Conservation (phyloP, 2,797 vertebrate species). For the Smutsia temminckii region DNA sequence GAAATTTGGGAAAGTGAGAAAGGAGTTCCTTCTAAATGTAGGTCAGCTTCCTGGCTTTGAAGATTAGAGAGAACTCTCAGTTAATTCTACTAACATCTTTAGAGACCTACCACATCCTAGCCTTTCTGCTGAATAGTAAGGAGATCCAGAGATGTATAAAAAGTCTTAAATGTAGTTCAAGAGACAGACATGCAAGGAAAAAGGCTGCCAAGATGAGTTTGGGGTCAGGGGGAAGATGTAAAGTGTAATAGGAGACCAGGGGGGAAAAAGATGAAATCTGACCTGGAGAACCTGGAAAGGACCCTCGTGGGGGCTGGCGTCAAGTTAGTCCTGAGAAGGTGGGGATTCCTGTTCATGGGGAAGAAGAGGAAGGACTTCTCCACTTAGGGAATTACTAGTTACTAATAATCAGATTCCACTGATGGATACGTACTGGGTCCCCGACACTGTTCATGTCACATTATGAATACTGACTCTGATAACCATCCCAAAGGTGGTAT, state of each 20-base stretch:
- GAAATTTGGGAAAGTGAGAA: background rate
- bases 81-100: background rate
- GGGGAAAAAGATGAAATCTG: background rate
- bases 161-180: background rate
- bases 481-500: background rate
- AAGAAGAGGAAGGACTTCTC: background rate
- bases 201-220: background rate
- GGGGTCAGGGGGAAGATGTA: background rate
- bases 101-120: background rate
- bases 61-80: background rate
- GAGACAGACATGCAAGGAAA: background rate
- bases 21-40: background rate
- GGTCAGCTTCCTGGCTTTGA: background rate
- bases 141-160: background rate
- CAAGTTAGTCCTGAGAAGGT: background rate
- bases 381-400: background rate
- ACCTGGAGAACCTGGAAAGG: background rate
- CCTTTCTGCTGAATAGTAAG: background rate
- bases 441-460: background rate
- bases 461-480: background rate
- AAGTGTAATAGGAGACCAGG: background rate
- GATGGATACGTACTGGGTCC: rapidly evolving
- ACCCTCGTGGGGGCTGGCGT: background rate
- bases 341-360: background rate
- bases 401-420: background rate